Conservation (phyloP, 2,113 vertebrate genomes). For the Vulpes vulpes region DNA sequence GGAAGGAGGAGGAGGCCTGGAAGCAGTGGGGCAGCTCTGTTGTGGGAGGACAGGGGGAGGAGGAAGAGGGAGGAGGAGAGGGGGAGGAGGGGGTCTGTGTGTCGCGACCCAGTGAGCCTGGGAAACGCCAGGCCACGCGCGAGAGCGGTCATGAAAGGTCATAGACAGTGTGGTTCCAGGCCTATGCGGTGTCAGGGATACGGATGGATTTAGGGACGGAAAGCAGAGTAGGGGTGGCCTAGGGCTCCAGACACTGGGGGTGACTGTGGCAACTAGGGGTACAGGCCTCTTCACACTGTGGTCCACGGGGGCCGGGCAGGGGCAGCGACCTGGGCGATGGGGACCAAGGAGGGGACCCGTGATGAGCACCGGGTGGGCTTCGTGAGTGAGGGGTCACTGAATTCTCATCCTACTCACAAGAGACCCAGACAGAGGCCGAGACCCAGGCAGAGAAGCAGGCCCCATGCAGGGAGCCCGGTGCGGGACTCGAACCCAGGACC, state of each 20-base stretch:
- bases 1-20: too few species aligned
- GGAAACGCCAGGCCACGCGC: background rate
- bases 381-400: background rate
- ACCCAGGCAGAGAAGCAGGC: too few species aligned
- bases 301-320: background rate
- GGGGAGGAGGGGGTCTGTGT: too few species aligned
- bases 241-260: background rate
- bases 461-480: too few species aligned
- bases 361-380: background rate
- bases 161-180: background rate
- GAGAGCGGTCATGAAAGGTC: background rate
- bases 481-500: too few species aligned
- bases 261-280: background rate
- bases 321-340: background rate
- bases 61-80: too few species aligned
- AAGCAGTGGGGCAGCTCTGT: too few species aligned
- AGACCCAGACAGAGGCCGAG: too few species aligned
- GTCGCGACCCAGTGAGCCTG: background rate
- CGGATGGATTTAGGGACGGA: background rate
- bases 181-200: background rate
- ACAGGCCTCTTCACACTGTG: background rate
- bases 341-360: background rate
- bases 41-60: too few species aligned
- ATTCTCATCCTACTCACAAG: background rate
- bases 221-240: background rate